Base-by-base conservation (phyloP, 1,140 invertebrate genomes). In the Hylaeus volcanicus region DNA sequence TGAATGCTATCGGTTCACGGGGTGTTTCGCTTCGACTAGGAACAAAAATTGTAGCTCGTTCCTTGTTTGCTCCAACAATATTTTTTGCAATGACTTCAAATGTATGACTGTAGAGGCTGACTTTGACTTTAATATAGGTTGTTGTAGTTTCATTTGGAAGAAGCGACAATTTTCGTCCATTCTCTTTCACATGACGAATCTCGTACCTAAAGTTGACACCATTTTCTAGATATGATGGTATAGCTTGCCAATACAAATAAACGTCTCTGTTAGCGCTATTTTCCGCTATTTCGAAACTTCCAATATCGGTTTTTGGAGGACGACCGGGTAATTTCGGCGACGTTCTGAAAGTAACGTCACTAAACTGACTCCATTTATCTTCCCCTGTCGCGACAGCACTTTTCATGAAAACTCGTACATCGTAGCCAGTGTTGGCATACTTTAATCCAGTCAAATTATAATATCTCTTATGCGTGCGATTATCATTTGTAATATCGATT, bases 211-310 rank as follows among this genome's bases (percentile, higher is more conserved):
- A 95, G 72, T 94, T 92, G 39, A 94, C 92, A 6, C 95, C 95
- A 87, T 95, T 95, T 68, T 96, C 93, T 78, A 95, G 92, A 86
- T 94, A 94, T 9, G 93, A 90, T 41, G 94, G 94, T 68, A 97
- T 94, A 73, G 95, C 93, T 88, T 96, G 95, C 96, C 96, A 97
- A 89, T 96, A 96, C 37, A 96, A 91, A 90, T 94, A 95, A 43
- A 96, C 91, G 66, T 95, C 94, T 70, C 95, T 90, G 74, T 88
- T 90, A 74, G 92, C 92, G 70, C 88, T 93, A 58, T 93, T 91
- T 79, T 93, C 94, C n/a, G 91, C 80, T 15, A 94, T 90, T 89
- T 96, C 94, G 89, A 96, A 97, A 81, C 95, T 95, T 51, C 96
- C 96, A 37, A 94, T 91, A 82, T 94, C 94, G 43, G 94, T 95